These are phyloP conservation scores for Sicus ferrugineus DNA, from an alignment of 2,888 invertebrate genomes.

Conservation along the genomic window DNA sequence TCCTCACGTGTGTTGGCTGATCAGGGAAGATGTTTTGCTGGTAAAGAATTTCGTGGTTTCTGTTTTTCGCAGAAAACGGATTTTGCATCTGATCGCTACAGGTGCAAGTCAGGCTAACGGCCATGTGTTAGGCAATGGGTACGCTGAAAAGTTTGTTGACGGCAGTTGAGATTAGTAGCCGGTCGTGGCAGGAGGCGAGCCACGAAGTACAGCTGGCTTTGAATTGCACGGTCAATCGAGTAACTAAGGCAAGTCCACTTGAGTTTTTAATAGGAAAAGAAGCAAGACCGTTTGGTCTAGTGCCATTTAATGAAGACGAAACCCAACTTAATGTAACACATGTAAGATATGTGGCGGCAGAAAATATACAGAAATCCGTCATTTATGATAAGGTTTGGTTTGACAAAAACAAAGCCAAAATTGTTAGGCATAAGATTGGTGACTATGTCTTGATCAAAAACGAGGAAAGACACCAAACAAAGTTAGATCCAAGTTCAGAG, in stretches of 20 bases:
- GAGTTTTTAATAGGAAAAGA: slow-evolving; percentile 30
- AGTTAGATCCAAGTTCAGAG: slow-evolving; percentile 34
- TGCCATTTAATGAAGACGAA: slow-evolving; percentile 8
- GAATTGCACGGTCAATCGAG: slow-evolving; percentile 30
- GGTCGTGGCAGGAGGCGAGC: slow-evolving; percentile 37
- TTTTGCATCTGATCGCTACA: slow-evolving; percentile 37
- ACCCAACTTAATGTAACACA: slow-evolving; percentile 2
- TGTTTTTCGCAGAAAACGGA: slow-evolving; percentile 35
- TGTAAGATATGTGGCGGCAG: slow-evolving; percentile 32
- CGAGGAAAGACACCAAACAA: slow-evolving; percentile 34
- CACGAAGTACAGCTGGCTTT: slow-evolving; percentile 37
- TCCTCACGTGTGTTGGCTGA: slow-evolving; percentile 33
- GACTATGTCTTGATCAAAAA: slow-evolving; percentile 34
- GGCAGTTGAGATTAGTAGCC: slow-evolving; percentile 38
- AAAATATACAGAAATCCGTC: slow-evolving; percentile 22
- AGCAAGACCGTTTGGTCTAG: slow-evolving; percentile 20
- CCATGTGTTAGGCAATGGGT: slow-evolving; percentile 39
- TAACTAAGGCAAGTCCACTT: slow-evolving; percentile 20
- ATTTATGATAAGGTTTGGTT: slow-evolving; percentile 22
- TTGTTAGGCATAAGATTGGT: slow-evolving; percentile 25
- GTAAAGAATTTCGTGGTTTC: slow-evolving; percentile 35
- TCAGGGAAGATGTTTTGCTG: slow-evolving; percentile 37
- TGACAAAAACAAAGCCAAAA: slow-evolving; percentile 27
- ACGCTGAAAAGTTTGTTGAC: too few relatives aligned
- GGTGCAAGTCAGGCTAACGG: slow-evolving; percentile 34